Evolutionary conservation across 2,797 vertebrate genomes (phyloP).

Genomic region (Thamnophis elegans): DNA sequence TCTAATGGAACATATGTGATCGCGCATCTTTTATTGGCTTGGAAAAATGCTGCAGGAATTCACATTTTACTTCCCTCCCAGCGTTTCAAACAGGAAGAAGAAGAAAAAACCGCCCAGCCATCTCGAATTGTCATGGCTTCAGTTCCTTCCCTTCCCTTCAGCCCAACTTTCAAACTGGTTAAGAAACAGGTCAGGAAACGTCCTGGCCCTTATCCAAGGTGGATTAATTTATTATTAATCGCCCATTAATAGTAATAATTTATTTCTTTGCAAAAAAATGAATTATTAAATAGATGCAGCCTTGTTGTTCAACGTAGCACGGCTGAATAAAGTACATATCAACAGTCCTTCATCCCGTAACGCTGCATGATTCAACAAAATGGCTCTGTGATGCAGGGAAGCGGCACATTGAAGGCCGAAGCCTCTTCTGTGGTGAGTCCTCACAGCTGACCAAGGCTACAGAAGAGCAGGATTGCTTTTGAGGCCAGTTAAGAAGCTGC

Average conservation of each 20-base stretch:
- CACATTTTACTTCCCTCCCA: not conserved
- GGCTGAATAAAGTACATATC: not conserved
- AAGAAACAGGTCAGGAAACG: not conserved
- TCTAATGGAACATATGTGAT: not conserved
- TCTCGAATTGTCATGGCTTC: not conserved
- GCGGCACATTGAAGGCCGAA: not conserved
- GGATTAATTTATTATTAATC: not conserved
- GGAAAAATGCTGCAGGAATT: not conserved
- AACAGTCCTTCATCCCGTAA: not conserved
- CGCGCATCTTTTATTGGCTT: not conserved
- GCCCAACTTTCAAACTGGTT: not conserved
- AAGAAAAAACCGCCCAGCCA: not conserved
- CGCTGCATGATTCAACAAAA: not conserved
- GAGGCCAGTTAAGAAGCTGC: not conserved
- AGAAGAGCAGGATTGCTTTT: not conserved
- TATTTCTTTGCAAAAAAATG: constrained; percentile 3
- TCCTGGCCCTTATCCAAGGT: not conserved
- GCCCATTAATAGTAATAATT: not conserved
- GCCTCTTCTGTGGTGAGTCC: not conserved
- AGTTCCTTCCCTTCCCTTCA: not conserved
- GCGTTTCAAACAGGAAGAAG: not conserved
- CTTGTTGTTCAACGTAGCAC: not conserved
- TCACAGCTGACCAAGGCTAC: not conserved
- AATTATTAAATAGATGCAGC: not conserved
- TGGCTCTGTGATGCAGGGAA: not conserved